These are phyloP conservation scores for Diabrotica balteata DNA, from an alignment of 2,888 invertebrate species.

Conservation along the genomic window DNA sequence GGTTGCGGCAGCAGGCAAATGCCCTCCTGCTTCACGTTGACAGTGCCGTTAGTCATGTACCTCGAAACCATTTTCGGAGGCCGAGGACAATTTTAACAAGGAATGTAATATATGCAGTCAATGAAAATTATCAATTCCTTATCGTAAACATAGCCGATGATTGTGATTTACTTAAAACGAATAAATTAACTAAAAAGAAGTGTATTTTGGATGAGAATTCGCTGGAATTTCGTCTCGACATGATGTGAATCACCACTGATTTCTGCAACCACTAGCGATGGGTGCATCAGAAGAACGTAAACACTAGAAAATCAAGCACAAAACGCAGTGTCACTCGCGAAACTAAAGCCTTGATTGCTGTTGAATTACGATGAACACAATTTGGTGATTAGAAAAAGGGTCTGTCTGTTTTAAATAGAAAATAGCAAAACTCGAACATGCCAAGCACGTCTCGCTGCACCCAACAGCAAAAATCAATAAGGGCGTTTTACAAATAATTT, in stretches of 20 bases:
- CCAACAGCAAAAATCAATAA: conserved; percentile 60
- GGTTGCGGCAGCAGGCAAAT: conserved; percentile 57
- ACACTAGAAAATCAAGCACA: conserved; percentile 33
- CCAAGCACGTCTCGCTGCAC: conserved; percentile 55
- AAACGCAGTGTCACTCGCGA: conserved; percentile 47
- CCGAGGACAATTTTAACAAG: conserved; percentile 15
- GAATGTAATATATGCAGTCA: conserved; percentile 17
- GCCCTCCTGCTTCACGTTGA: conserved; percentile 59
- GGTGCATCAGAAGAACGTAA: conserved; percentile 14
- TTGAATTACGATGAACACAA: conserved; percentile 42
- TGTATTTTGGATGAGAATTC: conserved; percentile 25
- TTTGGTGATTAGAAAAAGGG: conserved; percentile 38
- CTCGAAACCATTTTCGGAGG: conserved; percentile 55
- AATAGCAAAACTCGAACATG: conserved; percentile 45
- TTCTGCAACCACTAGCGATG: conserved; percentile 37
- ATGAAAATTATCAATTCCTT: conserved; percentile 26
- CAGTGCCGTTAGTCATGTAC: conserved; percentile 57
- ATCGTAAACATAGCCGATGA: conserved; percentile 19
- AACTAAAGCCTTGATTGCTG: conserved; percentile 29
- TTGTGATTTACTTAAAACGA: conserved; percentile 7
- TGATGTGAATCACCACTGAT: conserved; percentile 44
- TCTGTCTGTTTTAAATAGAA: conserved; percentile 28
- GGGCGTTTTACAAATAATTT: conserved; percentile 56
- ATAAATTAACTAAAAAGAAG: conserved; percentile 8
- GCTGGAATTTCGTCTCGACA: conserved; percentile 28